A percentile compares a stretch with the other conserved stretches of the same genome.
phyloP scores from a whole-genome alignment of 1,140 invertebrate species.

The Ganaspis sp. region DNA sequence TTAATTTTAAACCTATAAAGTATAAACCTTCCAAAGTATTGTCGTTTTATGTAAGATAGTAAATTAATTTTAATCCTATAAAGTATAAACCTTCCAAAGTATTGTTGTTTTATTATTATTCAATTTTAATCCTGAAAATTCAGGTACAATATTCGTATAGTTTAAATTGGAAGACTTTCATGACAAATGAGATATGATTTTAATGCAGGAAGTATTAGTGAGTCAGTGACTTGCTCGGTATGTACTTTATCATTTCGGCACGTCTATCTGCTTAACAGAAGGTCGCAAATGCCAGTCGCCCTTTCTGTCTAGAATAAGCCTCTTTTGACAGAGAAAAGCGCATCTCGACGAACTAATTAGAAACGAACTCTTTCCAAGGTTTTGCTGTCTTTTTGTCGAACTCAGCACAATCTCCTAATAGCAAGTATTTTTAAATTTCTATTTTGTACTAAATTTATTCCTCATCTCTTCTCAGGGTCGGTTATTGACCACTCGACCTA shows the following conservation, averaged over 20 bases:
- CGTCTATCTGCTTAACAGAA: neutral
- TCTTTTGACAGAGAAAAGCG: slow-evolving; percentile 1
- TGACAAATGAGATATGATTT: too few relatives aligned
- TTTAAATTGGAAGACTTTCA: too few relatives aligned
- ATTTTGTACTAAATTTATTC: slow-evolving; percentile 40
- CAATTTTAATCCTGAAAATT: too few relatives aligned
- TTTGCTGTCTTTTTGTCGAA: neutral
- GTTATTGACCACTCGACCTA: slow-evolving; percentile 57
- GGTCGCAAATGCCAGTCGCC: neutral
- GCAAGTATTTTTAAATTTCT: slow-evolving; percentile 58
- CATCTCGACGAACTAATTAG: neutral
- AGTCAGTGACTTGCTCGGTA: neutral
- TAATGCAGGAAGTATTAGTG: neutral
- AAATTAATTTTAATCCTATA: too few relatives aligned
- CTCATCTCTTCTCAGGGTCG: slow-evolving; percentile 49
- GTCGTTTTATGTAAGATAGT: too few relatives aligned
- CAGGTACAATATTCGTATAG: too few relatives aligned
- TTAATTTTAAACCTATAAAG: too few relatives aligned
- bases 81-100: too few relatives aligned
- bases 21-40: too few relatives aligned
- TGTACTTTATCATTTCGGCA: slow-evolving; percentile 1
- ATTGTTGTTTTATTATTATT: too few relatives aligned
- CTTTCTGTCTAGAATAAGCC: neutral
- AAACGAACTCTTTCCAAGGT: neutral
- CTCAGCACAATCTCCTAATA: neutral